phyloP scores from a whole-genome alignment of 1,140 invertebrate genomes.

The Eriosoma lanigerum region DNA sequence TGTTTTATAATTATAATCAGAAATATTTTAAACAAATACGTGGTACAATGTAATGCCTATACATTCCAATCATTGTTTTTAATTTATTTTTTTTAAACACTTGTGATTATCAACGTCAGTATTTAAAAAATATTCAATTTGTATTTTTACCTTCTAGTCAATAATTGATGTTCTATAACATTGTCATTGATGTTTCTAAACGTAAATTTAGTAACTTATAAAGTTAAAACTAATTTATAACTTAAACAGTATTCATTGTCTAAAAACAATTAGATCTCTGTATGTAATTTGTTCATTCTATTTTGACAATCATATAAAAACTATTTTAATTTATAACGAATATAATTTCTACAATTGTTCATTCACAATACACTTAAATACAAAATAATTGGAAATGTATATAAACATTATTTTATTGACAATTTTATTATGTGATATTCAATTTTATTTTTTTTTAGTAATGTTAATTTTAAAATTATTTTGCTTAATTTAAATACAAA shows the following conservation, averaged over 20 bases:
- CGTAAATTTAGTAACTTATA: no score
- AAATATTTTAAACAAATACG: background rate
- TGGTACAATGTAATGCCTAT: background rate
- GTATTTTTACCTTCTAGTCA: slow-evolving; percentile 38
- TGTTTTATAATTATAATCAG: background rate
- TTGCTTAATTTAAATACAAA: background rate
- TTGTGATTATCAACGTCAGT: slow-evolving; percentile 7
- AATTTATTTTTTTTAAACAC: background rate
- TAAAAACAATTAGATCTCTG: slow-evolving; percentile 1
- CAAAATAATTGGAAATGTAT: background rate
- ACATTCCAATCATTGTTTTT: slow-evolving; percentile 39
- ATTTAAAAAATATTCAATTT: slow-evolving; percentile 24
- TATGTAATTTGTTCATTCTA: background rate
- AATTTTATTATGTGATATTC: slow-evolving; percentile 2
- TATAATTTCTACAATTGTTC: background rate
- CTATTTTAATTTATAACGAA: background rate
- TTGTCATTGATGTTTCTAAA: background rate
- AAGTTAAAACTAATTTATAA: background rate
- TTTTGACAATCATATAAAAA: background rate
- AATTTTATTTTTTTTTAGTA: background rate
- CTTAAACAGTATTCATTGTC: background rate
- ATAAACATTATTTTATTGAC: background rate
- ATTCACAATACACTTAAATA: background rate
- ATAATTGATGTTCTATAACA: background rate
- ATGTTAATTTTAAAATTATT: no score